Conservation (phyloP, 53 echinoderm and acorn worm genomes). For the Henricia sp. region DNA sequence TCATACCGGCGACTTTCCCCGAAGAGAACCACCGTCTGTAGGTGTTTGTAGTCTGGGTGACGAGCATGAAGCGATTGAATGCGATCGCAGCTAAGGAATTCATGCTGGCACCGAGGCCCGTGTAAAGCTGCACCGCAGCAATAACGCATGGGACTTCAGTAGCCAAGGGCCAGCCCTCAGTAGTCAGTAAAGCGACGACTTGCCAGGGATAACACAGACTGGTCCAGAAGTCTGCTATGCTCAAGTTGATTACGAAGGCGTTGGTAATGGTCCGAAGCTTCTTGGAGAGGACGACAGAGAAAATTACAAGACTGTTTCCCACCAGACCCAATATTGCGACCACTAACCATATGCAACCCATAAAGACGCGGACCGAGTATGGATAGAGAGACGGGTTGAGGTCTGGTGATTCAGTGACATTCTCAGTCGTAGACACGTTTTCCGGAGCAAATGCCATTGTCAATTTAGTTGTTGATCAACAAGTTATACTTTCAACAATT, state of each 20-base stretch:
- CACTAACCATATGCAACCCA: slow-evolving; percentile 1
- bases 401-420: neutral
- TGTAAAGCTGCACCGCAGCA: slow-evolving; percentile 50
- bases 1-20: slow-evolving; percentile 26
- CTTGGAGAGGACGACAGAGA: slow-evolving; percentile 38
- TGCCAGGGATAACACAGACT: slow-evolving; percentile 52
- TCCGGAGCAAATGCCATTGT: neutral
- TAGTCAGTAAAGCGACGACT: slow-evolving; percentile 21
- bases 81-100: slow-evolving; percentile 30
- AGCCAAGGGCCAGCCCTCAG: slow-evolving; percentile 4
- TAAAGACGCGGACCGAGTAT: slow-evolving; percentile 3
- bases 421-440: neutral
- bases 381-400: slow-evolving; percentile 11
- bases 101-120: slow-evolving; percentile 36
- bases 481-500: too few relatives aligned
- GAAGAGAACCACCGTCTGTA: slow-evolving; percentile 26
- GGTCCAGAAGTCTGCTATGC: slow-evolving; percentile 48
- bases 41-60: neutral
- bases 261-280: slow-evolving; percentile 49
- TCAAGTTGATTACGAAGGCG: slow-evolving; percentile 55
- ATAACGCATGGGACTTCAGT: slow-evolving; percentile 14
- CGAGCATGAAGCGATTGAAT: slow-evolving; percentile 30
- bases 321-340: slow-evolving; percentile 28
- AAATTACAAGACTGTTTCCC: slow-evolving; percentile 46
- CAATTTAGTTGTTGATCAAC: too few relatives aligned